Evolutionary conservation across 2,888 invertebrate genomes (phyloP).

Genomic region (Gerosis bhagava): DNA sequence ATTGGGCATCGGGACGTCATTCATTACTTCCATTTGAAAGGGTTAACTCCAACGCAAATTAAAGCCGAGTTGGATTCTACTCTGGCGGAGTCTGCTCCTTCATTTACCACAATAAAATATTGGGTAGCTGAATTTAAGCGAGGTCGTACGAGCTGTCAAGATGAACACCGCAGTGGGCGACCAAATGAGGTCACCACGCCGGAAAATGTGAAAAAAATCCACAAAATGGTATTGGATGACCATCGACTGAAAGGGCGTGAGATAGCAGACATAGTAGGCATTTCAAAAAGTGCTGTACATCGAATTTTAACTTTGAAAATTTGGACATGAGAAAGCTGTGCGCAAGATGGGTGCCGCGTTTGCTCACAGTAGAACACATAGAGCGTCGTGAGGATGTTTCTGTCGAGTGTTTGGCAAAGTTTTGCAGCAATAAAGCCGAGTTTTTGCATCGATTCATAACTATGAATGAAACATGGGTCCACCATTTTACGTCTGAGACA

Average conservation of each 20-base stretch:
- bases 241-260: neutral
- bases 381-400: neutral
- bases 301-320: constrained; percentile 3
- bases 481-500: neutral
- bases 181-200: no score
- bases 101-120: neutral
- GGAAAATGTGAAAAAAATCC: neutral
- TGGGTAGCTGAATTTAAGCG: neutral
- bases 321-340: constrained; percentile 15
- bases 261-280: neutral
- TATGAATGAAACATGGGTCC: constrained; percentile 1
- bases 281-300: neutral
- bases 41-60: neutral
- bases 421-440: neutral
- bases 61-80: neutral
- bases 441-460: constrained; percentile 16
- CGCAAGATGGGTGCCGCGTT: constrained; percentile 19
- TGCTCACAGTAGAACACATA: constrained; percentile 17
- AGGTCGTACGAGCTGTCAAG: neutral
- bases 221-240: neutral
- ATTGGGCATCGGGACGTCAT: no score
- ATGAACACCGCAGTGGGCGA: neutral
- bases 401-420: neutral
- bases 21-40: no score
- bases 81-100: neutral